phyloP scores from a whole-genome alignment of 2,797 vertebrate genomes.

The Syngnathus rostellatus region DNA sequence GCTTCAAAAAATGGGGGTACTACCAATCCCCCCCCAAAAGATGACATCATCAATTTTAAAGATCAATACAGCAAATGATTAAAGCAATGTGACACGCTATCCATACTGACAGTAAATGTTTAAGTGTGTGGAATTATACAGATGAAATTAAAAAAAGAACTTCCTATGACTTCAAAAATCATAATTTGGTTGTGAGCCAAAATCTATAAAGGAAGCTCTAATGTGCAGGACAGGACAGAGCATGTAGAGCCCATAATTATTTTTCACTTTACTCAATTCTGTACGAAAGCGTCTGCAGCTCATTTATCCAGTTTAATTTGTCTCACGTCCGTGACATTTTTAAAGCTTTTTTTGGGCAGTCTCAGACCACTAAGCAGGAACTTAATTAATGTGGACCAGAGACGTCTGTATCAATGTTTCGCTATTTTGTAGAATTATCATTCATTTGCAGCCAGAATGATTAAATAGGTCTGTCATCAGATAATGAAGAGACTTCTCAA shows the following conservation, averaged over 20 bases:
- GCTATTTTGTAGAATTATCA: not conserved
- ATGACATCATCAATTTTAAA: slow-evolving; percentile 10
- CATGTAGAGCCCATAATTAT: not conserved
- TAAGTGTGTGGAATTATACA: not conserved
- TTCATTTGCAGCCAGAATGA: not conserved
- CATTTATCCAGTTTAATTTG: slow-evolving; percentile 2
- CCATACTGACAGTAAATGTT: not conserved
- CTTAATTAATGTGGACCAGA: slow-evolving; percentile 3
- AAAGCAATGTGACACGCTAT: no score
- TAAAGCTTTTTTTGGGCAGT: not conserved
- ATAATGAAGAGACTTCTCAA: not conserved
- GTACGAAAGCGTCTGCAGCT: not conserved
- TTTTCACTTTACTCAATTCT: not conserved
- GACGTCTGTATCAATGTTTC: not conserved
- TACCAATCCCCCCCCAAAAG: slow-evolving; percentile 37
- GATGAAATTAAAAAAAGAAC: not conserved
- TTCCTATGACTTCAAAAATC: not conserved
- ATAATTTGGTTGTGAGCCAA: no score
- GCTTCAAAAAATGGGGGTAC: slow-evolving; percentile 90
- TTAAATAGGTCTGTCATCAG: not conserved
- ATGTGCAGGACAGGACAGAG: not conserved
- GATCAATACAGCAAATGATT: not conserved
- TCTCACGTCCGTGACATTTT: slow-evolving; percentile 2
- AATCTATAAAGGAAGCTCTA: not conserved
- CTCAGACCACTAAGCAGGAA: slow-evolving; percentile 1